Percentiles rank a stretch among this genome's conserved stretches.
phyloP scores from a whole-genome alignment of 2,797 vertebrate species.

The Labroides dimidiatus region DNA sequence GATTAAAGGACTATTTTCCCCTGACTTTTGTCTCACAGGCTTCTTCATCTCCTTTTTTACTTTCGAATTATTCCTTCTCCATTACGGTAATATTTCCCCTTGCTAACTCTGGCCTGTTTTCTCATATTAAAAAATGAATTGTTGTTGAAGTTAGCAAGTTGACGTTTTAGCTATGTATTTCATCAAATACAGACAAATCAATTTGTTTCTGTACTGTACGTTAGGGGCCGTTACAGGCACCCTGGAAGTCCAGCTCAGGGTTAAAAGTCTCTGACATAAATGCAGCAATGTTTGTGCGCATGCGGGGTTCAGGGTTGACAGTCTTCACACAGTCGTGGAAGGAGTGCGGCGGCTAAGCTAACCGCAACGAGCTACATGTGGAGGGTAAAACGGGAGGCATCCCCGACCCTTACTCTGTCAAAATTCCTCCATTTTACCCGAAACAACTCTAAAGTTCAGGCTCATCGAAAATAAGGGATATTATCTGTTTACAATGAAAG shows the following conservation, averaged over 20 bases:
- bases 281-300: slow-evolving; percentile 54
- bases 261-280: fast-evolving
- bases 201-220: neutral
- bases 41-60: too few relatives aligned
- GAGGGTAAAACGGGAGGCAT: slow-evolving; percentile 85
- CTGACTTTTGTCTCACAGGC: neutral
- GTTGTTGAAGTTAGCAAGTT: too few relatives aligned
- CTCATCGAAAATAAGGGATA: slow-evolving; percentile 71
- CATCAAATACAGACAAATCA: too few relatives aligned
- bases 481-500: slow-evolving; percentile 86
- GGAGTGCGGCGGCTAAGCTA: slow-evolving; percentile 81
- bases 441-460: slow-evolving; percentile 69
- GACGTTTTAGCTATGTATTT: too few relatives aligned
- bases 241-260: slow-evolving; percentile 47
- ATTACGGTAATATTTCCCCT: too few relatives aligned
- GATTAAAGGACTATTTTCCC: neutral
- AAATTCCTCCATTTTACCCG: slow-evolving; percentile 60
- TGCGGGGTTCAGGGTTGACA: slow-evolving; percentile 83
- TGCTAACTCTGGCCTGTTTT: too few relatives aligned
- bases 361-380: slow-evolving; percentile 86
- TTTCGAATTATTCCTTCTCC: too few relatives aligned
- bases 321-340: slow-evolving; percentile 77
- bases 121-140: too few relatives aligned
- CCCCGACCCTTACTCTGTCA: slow-evolving; percentile 81
- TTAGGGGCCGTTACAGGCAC: neutral